phyloP scores from a whole-genome alignment of 2,113 vertebrate species.

The Melanerpes aurifrons region DNA sequence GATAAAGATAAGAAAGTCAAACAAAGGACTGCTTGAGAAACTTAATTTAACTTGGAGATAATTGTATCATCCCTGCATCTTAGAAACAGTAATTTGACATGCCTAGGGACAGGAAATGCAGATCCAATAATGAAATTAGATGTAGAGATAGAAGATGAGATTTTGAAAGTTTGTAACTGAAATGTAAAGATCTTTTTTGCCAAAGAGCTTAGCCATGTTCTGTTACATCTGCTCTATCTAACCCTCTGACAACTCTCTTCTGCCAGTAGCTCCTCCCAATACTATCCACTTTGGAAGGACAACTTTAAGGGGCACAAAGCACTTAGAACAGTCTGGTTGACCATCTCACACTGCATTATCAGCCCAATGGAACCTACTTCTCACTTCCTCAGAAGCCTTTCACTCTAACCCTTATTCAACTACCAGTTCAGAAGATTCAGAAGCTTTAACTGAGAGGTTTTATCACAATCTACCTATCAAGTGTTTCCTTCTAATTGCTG shows the following conservation, averaged over 20 bases:
- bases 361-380: not conserved
- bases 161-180: not conserved
- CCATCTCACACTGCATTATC: not conserved
- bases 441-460: not conserved
- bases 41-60: constrained; percentile 46
- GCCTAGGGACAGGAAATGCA: not conserved
- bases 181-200: not conserved
- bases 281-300: not conserved
- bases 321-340: not conserved
- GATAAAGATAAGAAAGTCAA: constrained; percentile 49
- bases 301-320: not conserved
- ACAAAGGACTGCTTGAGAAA: constrained; percentile 33
- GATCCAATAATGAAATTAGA: not conserved
- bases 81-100: not conserved
- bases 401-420: not conserved
- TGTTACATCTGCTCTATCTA: not conserved
- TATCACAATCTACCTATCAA: not conserved
- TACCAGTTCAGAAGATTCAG: not conserved
- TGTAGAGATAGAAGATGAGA: not conserved
- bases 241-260: not conserved
- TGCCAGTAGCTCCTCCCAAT: not conserved
- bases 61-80: constrained; percentile 1
- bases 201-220: not conserved
- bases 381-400: not conserved
- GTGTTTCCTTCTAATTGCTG: not conserved